Evolutionary conservation across 2,113 vertebrate species (phyloP), one percentile per base, ranked within the genome.

Genomic region (Tympanuchus pallidicinctus): DNA sequence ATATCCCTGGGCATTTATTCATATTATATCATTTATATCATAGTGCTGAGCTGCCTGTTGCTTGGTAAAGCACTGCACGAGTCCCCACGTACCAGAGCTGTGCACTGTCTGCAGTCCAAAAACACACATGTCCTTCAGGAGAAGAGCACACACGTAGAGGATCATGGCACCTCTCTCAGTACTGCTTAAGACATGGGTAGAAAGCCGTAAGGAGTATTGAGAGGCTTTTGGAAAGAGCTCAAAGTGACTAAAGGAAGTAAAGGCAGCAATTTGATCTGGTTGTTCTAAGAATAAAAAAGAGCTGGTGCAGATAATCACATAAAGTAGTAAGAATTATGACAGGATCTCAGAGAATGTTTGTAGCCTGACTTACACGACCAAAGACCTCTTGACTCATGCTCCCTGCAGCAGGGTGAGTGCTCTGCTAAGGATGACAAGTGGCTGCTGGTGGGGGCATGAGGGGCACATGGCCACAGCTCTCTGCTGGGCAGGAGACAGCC

Each of bases 241-340:
- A 61, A 40, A 28, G 18, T n/a, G 69, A 89, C 76, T 88, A 15
- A 63, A 86, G 14, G 74, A 92, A 95, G 48, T 60, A 43, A 66
- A 80, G 81, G 45, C 95, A 95, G 93, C 88, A 90, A 61, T 28
- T 43, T 52, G 57, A 93, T 79, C 85, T 57, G 76, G 65, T 83
- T 59, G 16, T 18, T 59, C 64, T n/a, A 0, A 22, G 36, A 61
- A 60, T 45, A 57, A 45, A 38, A 95, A 45, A 36, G 60, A 32
- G 50, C 56, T 38, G 24, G 38, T 30, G 38, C 27, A 80, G 70
- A 56, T 16, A 25, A 13, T 11, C 12, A 12, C 6, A 16, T 21
- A 47, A 38, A 79, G 4, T 28, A 42, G 10, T 8, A 52, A 52
- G 61, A 79, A 34, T 63, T 57, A 11, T 4, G 32, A 45, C 21